Evolutionary conservation across 2,113 vertebrate genomes (phyloP), one percentile per base, ranked within the genome.

Genomic region (Mustela lutreola): DNA sequence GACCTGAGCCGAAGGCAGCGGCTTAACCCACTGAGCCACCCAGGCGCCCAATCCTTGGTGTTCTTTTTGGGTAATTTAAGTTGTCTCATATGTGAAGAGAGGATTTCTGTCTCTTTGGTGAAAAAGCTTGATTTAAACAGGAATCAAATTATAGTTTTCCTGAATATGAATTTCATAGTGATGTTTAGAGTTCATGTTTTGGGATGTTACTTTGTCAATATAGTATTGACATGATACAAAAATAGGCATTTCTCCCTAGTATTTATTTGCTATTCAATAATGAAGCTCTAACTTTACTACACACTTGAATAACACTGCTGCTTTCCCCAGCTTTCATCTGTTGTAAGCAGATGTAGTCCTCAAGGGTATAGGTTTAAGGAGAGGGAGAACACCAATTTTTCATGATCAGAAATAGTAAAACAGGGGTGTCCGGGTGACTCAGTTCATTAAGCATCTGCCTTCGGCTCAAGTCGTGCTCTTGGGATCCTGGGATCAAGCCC

Each of bases 191-290:
- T 93, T 96, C 45, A 67, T 92, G 28, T 71, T 95, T 92, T 42
- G 28, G 39, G 1, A 85, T 96, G 53, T 95, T 91, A 79, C 31
- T 73, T 81, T 89, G n/a, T 91, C 33, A 28, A 50, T 16, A 82
- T 60, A 65, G 15, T 93, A 8, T 82, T 96, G 19, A 48, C 8
- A 76, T 58, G 5, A 79, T 88, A 14, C 16, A 96, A 56, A 97
- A 92, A 50, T 95, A 56, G 4, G 26, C 28, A 65, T 96, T 86
- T 97, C 39, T 76, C 88, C 39, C n/a, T 97, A 50, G 11, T 89
- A 83, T 92, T 93, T 92, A 45, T 95, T 96, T 94, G 18, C 53
- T 97, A 67, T n/a, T 92, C n/a, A 96, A 71, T 97, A 88, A 84
- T 83, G 48, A 94, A 88, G 33, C 65, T 89, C 48, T 60, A 7